Evolutionary conservation across 2,888 invertebrate species (phyloP), one percentile per base, ranked within the genome.

Genomic region (Rugalucina vietnamica): DNA sequence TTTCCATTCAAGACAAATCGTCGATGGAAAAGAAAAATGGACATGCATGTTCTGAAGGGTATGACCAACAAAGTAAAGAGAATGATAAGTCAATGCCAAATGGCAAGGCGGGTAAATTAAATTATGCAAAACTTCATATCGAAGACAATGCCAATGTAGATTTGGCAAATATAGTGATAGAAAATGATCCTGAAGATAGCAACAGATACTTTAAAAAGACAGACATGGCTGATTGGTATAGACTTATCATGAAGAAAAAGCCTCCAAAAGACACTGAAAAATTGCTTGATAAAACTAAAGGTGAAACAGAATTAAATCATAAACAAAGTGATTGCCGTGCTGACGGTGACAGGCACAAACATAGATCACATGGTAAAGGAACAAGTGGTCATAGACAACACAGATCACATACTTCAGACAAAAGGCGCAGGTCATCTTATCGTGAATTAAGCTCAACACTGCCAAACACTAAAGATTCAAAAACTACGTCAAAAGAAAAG

Each of bases 141-240:
- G 29, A 60, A 60, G 70, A 70, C 36, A 29, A 24, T 32, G 29
- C 32, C 10, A 83, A 71, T 50, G 65, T 87, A n/a, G 85, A 87
- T 54, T 77, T 87, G 60, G 57, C 82, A 12, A 49, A 83, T 10
- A 87, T 87, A 49, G 76, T 83, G 8, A 69, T 87, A 70, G 87
- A 87, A 57, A 79, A 39, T 50, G 87, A 87, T 39, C 87, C 85
- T 10, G 36, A 79, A 70, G 87, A 87, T 83, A 21, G 74, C 10
- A 87, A 87, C 43, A 75, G 87, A 65, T 87, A 87, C 49, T 87
- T 87, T 49, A 84, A 80, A 69, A 87, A 85, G 72, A 27, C 49
- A 1, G 85, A 87, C 36, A 82, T 85, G 2, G 87, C 69, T 1
- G 87, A 87, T 29, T 85, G 87, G 87, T 87, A 87, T 43, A 82